Evolutionary conservation across 2,797 vertebrate species (phyloP), one percentile per base, ranked within the genome.

Genomic region (Hippoglossus hippoglossus): DNA sequence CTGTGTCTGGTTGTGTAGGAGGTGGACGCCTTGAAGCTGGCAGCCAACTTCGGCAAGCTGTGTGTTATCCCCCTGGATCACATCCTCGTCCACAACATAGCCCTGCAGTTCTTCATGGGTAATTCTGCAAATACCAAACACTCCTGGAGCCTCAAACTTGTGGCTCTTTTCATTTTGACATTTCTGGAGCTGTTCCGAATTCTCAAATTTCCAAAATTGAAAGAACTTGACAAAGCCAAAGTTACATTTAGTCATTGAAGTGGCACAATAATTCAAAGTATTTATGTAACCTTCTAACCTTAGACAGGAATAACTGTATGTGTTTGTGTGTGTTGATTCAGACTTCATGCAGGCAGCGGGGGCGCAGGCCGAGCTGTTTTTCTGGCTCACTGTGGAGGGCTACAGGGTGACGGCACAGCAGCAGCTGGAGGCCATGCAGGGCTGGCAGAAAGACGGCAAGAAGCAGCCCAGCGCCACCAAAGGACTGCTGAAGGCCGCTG

Each of bases 61-160:
- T 99, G 98, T 89, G 97, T 97, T 89, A 97, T 99, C 87, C 97
- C 98, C 4, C 83, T 99, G 95, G 98, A 99, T 88, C 96, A 96
- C 91, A 99, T 99, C 92, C 95, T 99, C 63, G 92, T 99, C 92
- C 96, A 99, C 92, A 99, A 99, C 94, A 97, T 99, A 85, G 98
- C 98, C 79, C 95, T 99, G 94, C 98, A 99, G 41, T 99, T 99
- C 95, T 99, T 99, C 92, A 99, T 99, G 96, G 98, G 98, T 99
- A 92, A 94, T 28, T 52, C 25, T 66, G 52, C 53, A 1, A 15
- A 49, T 61, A 19, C 41, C 67, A 71, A 64, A 64, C 8, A 10
- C 65, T 65, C 51, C 67, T 64, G 63, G 53, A 62, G 55, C 50
- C 67, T 25, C 63, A 82, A 24, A 16, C 25, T 54, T n/a, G 6